Conservation (phyloP, 1,140 invertebrate species). For the Globodera rostochiensis region DNA sequence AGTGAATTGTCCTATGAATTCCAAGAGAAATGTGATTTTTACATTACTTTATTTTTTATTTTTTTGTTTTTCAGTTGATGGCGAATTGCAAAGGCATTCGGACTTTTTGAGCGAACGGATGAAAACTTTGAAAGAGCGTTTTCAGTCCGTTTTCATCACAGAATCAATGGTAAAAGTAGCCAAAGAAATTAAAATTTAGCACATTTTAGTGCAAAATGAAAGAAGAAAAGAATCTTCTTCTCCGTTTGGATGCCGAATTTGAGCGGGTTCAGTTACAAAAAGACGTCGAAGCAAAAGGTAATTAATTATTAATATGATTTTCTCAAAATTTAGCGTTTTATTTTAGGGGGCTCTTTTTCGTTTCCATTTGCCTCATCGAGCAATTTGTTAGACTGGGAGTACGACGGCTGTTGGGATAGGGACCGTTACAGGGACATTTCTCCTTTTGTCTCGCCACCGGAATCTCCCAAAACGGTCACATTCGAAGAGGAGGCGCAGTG, state of each 20-base stretch:
- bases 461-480: background rate
- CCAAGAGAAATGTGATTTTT: background rate
- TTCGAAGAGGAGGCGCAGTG: background rate
- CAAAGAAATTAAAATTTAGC: background rate
- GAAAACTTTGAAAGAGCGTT: background rate
- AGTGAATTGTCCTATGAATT: background rate
- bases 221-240: background rate
- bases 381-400: background rate
- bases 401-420: background rate
- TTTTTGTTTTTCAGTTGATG: background rate
- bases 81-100: slow-evolving; percentile 12
- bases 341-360: background rate
- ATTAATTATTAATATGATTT: background rate
- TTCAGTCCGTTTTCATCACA: slow-evolving; percentile 1
- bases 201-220: background rate
- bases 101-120: background rate
- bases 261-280: background rate
- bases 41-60: background rate
- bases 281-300: background rate
- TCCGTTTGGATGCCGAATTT: slow-evolving; percentile 1
- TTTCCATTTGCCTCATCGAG: background rate
- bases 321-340: background rate
- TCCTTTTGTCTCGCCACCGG: background rate
- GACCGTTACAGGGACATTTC: slow-evolving; percentile 5
- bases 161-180: background rate